Evolutionary conservation across 1,140 invertebrate genomes (phyloP), one percentile per base, ranked within the genome.

Genomic region (Palaemon carinicauda): DNA sequence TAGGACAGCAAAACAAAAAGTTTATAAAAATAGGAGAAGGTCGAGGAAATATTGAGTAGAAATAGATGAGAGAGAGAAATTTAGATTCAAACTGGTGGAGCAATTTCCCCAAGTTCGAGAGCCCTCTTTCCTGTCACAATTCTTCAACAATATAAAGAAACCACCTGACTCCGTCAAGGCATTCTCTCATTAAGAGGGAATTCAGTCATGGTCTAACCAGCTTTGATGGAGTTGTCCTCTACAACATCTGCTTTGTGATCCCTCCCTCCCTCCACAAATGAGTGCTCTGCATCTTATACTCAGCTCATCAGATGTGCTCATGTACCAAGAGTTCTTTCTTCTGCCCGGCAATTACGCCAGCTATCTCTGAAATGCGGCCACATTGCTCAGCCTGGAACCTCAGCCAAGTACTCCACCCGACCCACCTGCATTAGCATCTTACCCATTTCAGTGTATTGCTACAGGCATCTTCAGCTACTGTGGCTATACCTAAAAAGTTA

Each of bases 391-490:
- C 73, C 73, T 31, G 73, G 4, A 75, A 75, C 33, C 77, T 24
- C 77, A 54, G 50, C 77, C 19, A 31, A 80, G 52, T 80, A 24
- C 52, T 10, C 77, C 77, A 31, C 77, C 77, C 51, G 53, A 33
- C 50, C 77, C 77, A 31, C 77, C 52, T 51, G 24, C 53, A 9
- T 21, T 31, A 27, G 21, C 50, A 33, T 33, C 52, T 15, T 80
- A 75, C 29, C 31, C 77, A 53, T 80, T 80, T 50, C 77, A 80
- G 52, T 80, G 77, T 29, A 80, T 80, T 53, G 77, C 53, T n/a
- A 52, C 77, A 5, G 24, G 53, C 24, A 52, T 52, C 77, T 80
- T 80, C 24, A 33, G 53, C 50, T 80, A 80, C 52, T 33, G 50
- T 52, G 52, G 77, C 50, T 33, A 33, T 21, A 80, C 51, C 24